A percentile compares a stretch with the other conserved stretches of the same genome.
phyloP scores from a whole-genome alignment of 2,113 vertebrate species.

The Alosa alosa region DNA sequence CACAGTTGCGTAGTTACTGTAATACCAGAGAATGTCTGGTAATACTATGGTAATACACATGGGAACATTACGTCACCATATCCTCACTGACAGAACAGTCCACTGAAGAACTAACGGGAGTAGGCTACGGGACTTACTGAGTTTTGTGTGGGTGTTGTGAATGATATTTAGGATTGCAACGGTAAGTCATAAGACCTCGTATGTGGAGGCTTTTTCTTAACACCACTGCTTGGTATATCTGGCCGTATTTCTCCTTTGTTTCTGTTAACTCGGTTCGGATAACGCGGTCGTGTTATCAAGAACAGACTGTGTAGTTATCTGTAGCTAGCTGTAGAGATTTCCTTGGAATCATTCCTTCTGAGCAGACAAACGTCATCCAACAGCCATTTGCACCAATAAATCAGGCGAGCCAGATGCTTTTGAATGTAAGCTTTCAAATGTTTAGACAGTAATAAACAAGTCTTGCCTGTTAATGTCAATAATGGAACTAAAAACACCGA shows the following conservation, averaged over 20 bases:
- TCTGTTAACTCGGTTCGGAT: neutral
- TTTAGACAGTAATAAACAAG: neutral
- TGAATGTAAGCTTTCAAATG: neutral
- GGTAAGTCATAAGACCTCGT: neutral
- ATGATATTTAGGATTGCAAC: neutral
- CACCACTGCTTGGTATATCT: neutral
- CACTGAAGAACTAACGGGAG: neutral
- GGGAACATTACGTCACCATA: slow-evolving; percentile 9
- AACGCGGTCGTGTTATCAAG: neutral
- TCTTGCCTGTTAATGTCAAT: neutral
- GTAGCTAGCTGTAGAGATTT: slow-evolving; percentile 18
- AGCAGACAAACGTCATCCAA: neutral
- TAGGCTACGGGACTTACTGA: neutral
- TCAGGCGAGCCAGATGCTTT: neutral
- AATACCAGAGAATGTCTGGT: neutral
- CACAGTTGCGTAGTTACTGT: slow-evolving; percentile 1
- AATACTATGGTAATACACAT: neutral
- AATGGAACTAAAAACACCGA: neutral
- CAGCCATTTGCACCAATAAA: neutral
- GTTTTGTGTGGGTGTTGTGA: neutral
- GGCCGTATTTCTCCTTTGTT: neutral
- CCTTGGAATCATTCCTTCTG: neutral
- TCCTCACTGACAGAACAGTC: slow-evolving; percentile 15
- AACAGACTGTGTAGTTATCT: neutral
- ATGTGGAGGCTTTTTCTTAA: neutral